Base-by-base conservation (phyloP, 2,113 vertebrate species). In the Cheirogaleus medius region DNA sequence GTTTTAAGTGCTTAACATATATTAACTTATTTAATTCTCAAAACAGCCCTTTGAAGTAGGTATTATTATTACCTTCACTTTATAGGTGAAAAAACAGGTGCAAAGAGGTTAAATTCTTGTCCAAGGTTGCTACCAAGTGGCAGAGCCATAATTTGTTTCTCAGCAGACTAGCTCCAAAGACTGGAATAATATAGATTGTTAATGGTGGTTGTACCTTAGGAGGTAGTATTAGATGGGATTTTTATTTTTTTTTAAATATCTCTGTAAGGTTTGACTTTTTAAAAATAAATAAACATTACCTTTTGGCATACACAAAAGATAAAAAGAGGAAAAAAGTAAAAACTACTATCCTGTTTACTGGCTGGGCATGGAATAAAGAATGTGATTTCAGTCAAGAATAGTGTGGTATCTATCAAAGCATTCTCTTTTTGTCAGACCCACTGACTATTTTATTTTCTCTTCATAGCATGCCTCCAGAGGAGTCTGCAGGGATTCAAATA, bases 81-180 rank as follows among this genome's bases (percentile, higher is more conserved):
- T 69, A 77, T 14, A 95, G 27, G 44, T 54, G 21, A 90, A 90
- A 29, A 78, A 68, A 92, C n/a, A 58, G 29, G 23, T 74, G 17
- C 32, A 91, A 66, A 87, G n/a, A 87, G 32, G n/a, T 69, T 69
- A 95, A 74, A 23, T 92, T 94, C 58, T 89, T 85, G 8, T 71
- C 49, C 73, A 95, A 39, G 49, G 27, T 32, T 92, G 47, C 39
- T 85, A 49, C 73, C 60, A 47, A 91, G 1, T 64, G 20, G 60
- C n/a, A 96, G 34, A 78, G 25, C 37, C 63, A 77, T 69, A 88
- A 91, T 97, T 44, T 91, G 37, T 91, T 91, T 44, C 39, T 32
- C 42, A 84, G 58, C 7, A 86, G 58, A 69, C 8, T 49, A 13
- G 66, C 80, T 88, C 88, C 83, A 95, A 58, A 54, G 34, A 86